phyloP scores from a whole-genome alignment of 2,888 invertebrate genomes.

The Amphimallon solstitiale region DNA sequence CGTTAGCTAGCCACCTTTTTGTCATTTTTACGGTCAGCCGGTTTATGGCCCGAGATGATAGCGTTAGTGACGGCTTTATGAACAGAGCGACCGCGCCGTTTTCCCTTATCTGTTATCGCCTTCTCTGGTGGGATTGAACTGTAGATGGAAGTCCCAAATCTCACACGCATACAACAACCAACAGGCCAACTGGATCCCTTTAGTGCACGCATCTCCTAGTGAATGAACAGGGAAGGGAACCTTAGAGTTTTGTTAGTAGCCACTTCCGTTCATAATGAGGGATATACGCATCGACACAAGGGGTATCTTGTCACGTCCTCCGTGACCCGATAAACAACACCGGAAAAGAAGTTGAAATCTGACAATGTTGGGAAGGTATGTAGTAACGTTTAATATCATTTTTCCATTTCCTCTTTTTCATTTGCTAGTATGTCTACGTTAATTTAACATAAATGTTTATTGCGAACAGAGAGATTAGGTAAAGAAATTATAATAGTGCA shows the following conservation, averaged over 20 bases:
- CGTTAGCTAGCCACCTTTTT: constrained; percentile 50
- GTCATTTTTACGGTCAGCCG: constrained; percentile 60
- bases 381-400: constrained; percentile 16
- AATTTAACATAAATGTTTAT: too few species aligned
- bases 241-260: constrained; percentile 34
- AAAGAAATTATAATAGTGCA: too few species aligned
- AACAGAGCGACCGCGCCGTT: constrained; percentile 51
- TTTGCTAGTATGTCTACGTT: background rate
- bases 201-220: background rate
- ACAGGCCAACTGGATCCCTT: constrained; percentile 1
- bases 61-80: constrained; percentile 60
- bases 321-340: constrained; percentile 30
- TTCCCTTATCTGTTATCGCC: constrained; percentile 57
- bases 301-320: constrained; percentile 29
- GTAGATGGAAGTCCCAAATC: constrained; percentile 24
- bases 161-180: constrained; percentile 13
- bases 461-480: too few species aligned
- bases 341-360: constrained; percentile 27
- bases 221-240: background rate
- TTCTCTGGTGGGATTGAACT: constrained; percentile 53
- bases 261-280: constrained; percentile 34
- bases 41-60: constrained; percentile 60
- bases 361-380: constrained; percentile 1
- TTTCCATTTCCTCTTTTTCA: background rate
- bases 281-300: constrained; percentile 23